Evolutionary conservation across 35 echinoderm and acorn worm genomes (phyloP).

Genomic region (Apostichopus japonicus): DNA sequence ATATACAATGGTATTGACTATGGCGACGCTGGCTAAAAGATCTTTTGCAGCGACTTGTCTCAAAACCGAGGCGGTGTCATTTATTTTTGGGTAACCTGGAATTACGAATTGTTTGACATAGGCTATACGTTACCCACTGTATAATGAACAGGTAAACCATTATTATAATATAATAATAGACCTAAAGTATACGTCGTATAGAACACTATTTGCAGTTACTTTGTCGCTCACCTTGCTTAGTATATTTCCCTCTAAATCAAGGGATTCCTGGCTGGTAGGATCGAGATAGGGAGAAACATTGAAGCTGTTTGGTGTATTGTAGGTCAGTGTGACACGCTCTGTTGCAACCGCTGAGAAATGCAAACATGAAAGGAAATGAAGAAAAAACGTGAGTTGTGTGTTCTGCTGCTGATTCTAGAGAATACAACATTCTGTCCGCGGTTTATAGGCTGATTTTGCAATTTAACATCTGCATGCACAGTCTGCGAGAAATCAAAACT

Average conservation of each 20-base stretch:
- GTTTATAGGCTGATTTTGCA: not conserved
- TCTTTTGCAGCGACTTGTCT: too few species aligned
- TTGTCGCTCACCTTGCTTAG: not conserved
- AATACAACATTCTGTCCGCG: not conserved
- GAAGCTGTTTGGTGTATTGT: not conserved
- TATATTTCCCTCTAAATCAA: constrained; percentile 5
- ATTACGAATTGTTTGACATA: not conserved
- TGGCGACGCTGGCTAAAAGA: too few species aligned
- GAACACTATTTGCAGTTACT: too few species aligned
- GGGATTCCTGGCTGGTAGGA: not conserved
- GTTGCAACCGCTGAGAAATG: not conserved
- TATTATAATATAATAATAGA: too few species aligned
- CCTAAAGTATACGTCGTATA: too few species aligned
- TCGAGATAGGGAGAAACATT: not conserved
- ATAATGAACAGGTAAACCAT: too few species aligned
- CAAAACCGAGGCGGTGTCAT: too few species aligned
- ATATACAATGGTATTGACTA: too few species aligned
- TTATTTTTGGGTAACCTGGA: too few species aligned
- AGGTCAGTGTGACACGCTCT: not conserved
- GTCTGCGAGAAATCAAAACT: too few species aligned
- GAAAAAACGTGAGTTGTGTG: not conserved
- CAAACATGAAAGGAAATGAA: not conserved
- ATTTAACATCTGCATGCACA: not conserved
- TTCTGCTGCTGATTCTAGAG: not conserved
- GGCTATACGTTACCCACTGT: too few species aligned